Base-by-base conservation (phyloP, 2,888 invertebrate species). In the Apotomis turbidana region DNA sequence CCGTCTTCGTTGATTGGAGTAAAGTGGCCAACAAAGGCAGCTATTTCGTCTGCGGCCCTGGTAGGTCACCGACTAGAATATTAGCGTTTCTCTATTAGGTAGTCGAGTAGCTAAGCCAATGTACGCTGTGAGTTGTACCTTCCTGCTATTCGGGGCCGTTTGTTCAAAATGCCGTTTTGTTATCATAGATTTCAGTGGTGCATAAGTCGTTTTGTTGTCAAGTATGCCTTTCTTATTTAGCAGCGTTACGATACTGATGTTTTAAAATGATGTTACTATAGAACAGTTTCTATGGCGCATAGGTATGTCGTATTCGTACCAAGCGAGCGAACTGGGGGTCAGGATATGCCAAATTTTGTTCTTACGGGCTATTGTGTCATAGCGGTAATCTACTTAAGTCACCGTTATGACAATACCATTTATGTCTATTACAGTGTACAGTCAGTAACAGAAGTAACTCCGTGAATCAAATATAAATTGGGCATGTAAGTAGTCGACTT, bases 51-150 rank as follows among this genome's bases (percentile, higher is more conserved):
- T 59, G 44, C 68, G 71, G 67, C 67, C 38, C 13, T 49, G 61
- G 52, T 49, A 60, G 54, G 44, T 66, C 71, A 55, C 49, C 60
- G 67, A 61, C 49, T 71, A 62, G 69, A 38, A 61, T 49, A 67
- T 44, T 71, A 71, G 60, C 59, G 68, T 61, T 55, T 71, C 68
- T 68, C 61, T 71, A 71, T 71, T 71, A 59, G 67, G 61, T 70
- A 68, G 59, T 52, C 36, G 61, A 60, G 46, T 60, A 71, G 71
- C 57, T 68, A 71, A 67, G 71, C 71, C 71, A 62, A 59, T 68
- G 61, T 71, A 36, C 51, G 62, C 57, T 49, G 51, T 71, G 71
- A 68, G 60, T 57, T 58, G 71, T 68, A 68, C 68, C 72, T 58
- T 59, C 63, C 72, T 63, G 63, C 44, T 38, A 58, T 68, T 13